Base-by-base conservation (phyloP, 1,140 invertebrate species). In the Lordiphosa collinella region DNA sequence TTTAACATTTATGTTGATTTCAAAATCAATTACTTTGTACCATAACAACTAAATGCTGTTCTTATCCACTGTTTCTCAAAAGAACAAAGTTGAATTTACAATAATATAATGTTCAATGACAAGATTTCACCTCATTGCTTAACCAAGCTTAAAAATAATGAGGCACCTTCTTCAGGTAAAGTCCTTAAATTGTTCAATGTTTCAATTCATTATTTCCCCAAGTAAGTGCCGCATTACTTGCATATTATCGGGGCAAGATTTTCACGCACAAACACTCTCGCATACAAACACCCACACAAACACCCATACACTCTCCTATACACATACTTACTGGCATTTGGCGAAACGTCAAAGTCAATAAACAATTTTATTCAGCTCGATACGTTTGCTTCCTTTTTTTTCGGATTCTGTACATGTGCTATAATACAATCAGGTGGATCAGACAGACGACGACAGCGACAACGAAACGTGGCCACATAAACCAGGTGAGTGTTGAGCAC, bases 361-460 rank as follows among this genome's bases (percentile, higher is more conserved):
- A 57, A 54, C 38, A 56, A 65, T 53, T 69, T 16, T 47, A 25
- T 47, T 16, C 31, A 35, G 54, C 38, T 66, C n/a, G 37, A 34
- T 18, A 37, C 29, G 2, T 41, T 34, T 53, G 13, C 14, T 25
- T 10, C 7, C 11, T 18, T 44, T 37, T 52, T 48, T 63, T 63
- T 52, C 40, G 52, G 56, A 16, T 41, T 44, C n/a, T 7, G 40
- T 25, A 18, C 12, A 29, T 3, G 46, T 55, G 67, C 68, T 66
- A 63, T 78, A 72, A 73, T 76, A 79, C 59, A 79, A 80, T 79
- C 75, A 65, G 57, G 53, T 56, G 53, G 56, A 84, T 76, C 71
- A 82, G 69, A 74, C 63, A 74, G 76, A 76, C 78, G 76, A 80
- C 75, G 65, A 75, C 69, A 80, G 57, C 66, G 76, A 71, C 79